Conservation (phyloP, 2,888 invertebrate species). For the Tanypteryx hageni region DNA sequence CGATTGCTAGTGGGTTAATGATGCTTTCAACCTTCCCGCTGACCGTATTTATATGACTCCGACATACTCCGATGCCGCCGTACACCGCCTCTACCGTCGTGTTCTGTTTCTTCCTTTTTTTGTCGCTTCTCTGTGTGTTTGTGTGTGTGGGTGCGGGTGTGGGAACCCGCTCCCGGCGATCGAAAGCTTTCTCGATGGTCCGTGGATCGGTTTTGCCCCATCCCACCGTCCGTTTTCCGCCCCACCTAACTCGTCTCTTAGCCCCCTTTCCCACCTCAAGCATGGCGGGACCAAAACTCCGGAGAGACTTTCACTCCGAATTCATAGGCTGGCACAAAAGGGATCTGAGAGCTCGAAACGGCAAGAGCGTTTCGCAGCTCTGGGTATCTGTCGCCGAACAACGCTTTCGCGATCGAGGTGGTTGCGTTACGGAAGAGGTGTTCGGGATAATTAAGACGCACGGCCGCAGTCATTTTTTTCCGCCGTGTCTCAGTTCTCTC, state of each 20-base stretch:
- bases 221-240: background rate
- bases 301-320: background rate
- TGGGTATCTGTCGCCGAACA: background rate
- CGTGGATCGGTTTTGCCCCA: background rate
- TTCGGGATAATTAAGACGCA: too few species aligned
- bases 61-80: conserved; percentile 41
- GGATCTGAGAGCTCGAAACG: background rate
- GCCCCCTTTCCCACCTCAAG: background rate
- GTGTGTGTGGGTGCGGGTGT: too few species aligned
- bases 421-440: too few species aligned
- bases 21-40: background rate
- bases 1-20: conserved; percentile 4
- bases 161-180: background rate
- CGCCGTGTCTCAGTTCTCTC: too few species aligned
- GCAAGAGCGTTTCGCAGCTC: background rate
- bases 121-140: too few species aligned
- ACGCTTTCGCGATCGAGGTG: background rate
- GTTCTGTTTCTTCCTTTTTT: conserved; percentile 1
- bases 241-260: background rate
- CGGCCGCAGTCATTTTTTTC: too few species aligned
- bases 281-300: background rate
- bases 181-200: conserved; percentile 25
- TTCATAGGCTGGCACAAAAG: background rate
- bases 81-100: background rate
- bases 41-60: conserved; percentile 37